Conservation (phyloP, 2,888 invertebrate species). For the Ochropleura leucogaster region DNA sequence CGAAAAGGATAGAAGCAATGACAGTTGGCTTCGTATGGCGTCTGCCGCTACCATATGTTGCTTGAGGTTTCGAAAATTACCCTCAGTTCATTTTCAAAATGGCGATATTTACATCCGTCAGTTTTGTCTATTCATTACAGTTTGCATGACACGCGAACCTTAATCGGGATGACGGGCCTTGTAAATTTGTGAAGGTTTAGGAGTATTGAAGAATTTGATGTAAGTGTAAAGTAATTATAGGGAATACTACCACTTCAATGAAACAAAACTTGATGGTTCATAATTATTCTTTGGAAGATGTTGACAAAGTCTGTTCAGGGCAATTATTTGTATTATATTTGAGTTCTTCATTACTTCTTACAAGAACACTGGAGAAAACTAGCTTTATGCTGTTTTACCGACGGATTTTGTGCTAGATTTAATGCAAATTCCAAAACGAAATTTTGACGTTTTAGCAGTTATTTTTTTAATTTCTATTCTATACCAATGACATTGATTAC, state of each 20-base stretch:
- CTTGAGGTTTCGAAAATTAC: constrained; percentile 90
- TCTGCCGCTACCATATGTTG: constrained; percentile 89
- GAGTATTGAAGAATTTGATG: neutral
- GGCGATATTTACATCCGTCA: constrained; percentile 77
- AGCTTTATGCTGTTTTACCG: neutral
- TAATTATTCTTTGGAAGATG: neutral
- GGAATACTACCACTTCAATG: neutral
- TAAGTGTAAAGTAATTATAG: constrained; percentile 17
- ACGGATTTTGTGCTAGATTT: neutral
- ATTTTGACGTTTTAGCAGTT: neutral
- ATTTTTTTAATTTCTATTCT: neutral
- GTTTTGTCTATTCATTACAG: constrained; percentile 84
- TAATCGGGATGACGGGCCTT: constrained; percentile 70
- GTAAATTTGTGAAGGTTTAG: neutral
- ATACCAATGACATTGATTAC: neutral
- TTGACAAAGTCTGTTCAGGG: neutral
- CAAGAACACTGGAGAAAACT: neutral
- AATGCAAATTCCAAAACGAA: too few relatives aligned
- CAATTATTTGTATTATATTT: neutral
- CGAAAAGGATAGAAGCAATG: constrained; percentile 77
- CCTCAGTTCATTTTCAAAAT: constrained; percentile 80
- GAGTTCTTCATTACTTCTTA: neutral
- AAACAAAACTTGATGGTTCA: neutral
- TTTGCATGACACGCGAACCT: constrained; percentile 71
- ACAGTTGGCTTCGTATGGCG: constrained; percentile 88